phyloP scores from a whole-genome alignment of 1,140 invertebrate species.

The Leptinotarsa undecemlineata region DNA sequence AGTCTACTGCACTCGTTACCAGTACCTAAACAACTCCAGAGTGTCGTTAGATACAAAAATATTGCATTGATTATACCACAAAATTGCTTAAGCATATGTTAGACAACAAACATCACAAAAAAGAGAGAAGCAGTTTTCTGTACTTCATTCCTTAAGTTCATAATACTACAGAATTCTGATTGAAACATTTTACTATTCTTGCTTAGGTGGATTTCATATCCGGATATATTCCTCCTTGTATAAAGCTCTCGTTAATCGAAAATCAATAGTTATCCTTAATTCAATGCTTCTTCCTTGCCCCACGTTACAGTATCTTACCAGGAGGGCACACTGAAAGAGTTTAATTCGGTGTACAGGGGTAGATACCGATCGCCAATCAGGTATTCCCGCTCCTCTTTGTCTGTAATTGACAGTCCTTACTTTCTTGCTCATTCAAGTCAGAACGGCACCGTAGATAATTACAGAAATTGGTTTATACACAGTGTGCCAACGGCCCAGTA shows the following conservation, averaged over 20 bases:
- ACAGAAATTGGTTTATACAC: background rate
- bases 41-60: no score
- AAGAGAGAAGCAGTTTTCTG: no score
- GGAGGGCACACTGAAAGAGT: background rate
- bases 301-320: background rate
- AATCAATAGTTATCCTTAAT: slow-evolving; percentile 6
- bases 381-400: background rate
- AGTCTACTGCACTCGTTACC: no score
- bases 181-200: background rate
- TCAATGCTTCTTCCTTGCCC: background rate
- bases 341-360: slow-evolving; percentile 4
- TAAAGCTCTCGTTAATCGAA: background rate
- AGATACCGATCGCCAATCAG: slow-evolving; percentile 4
- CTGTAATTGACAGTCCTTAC: background rate
- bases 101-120: no score
- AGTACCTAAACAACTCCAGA: no score
- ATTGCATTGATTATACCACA: no score
- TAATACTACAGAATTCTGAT: background rate
- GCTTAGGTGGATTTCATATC: background rate
- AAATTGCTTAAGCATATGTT: background rate
- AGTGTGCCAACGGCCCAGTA: no score
- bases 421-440: slow-evolving; percentile 3
- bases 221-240: background rate
- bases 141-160: background rate
- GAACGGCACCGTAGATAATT: background rate